phyloP scores from a whole-genome alignment of 2,797 vertebrate genomes.

The Apogon hyalosoma region DNA sequence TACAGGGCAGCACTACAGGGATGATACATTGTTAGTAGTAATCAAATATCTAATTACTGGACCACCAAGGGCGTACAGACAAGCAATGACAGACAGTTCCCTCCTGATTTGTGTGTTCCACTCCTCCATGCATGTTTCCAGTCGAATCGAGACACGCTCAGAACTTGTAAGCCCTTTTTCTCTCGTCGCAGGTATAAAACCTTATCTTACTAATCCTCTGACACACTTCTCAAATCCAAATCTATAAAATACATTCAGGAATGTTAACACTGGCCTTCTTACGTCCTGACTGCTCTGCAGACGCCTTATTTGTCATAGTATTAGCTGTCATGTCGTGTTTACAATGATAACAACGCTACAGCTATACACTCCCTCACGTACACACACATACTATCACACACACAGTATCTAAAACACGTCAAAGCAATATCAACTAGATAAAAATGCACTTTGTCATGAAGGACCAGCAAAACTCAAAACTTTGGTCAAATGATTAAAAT shows the following conservation, averaged over 20 bases:
- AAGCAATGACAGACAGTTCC: slow-evolving; percentile 30
- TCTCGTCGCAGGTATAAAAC: slow-evolving; percentile 46
- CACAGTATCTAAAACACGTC: slow-evolving; percentile 47
- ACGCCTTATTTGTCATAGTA: slow-evolving; percentile 19
- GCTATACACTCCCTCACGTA: slow-evolving; percentile 42
- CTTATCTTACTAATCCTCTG: slow-evolving; percentile 20
- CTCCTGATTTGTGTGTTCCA: slow-evolving; percentile 6
- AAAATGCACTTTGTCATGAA: slow-evolving; percentile 76
- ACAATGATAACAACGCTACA: slow-evolving; percentile 54
- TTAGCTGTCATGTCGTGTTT: slow-evolving; percentile 36
- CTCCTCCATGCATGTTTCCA: slow-evolving; percentile 31
- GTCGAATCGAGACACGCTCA: slow-evolving; percentile 29
- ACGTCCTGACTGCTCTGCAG: slow-evolving; percentile 14
- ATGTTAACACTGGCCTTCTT: slow-evolving; percentile 19
- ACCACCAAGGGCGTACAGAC: slow-evolving; percentile 30
- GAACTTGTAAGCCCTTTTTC: slow-evolving; percentile 29
- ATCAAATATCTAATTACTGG: slow-evolving; percentile 60
- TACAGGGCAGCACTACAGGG: slow-evolving; percentile 55
- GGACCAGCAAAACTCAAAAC: slow-evolving; percentile 73
- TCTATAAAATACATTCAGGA: slow-evolving; percentile 49
- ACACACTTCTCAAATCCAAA: slow-evolving; percentile 38
- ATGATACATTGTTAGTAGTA: slow-evolving; percentile 46
- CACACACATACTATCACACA: slow-evolving; percentile 29
- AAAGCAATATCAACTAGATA: slow-evolving; percentile 66
- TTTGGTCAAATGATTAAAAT: slow-evolving; percentile 85